These are phyloP conservation scores for Pemphredon lugubris DNA, from an alignment of 2,888 invertebrate genomes.

Conservation along the genomic window DNA sequence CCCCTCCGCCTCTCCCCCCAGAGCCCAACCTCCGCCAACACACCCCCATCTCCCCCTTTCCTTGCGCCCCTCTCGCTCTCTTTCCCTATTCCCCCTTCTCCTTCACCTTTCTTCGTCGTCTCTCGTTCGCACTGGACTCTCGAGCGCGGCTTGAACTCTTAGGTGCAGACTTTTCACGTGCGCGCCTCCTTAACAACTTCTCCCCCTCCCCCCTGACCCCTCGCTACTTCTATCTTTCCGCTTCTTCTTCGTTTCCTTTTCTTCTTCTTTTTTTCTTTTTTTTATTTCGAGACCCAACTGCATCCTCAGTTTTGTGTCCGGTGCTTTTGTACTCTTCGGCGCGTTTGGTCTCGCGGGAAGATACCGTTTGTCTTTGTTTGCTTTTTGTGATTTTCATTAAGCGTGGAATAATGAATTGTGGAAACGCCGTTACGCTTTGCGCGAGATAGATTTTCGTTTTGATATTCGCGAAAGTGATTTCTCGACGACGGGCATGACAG, in stretches of 20 bases:
- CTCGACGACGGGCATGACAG: too few relatives aligned
- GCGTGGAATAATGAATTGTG: too few relatives aligned
- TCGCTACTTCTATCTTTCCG: conserved; percentile 4
- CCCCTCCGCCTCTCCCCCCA: conserved; percentile 20
- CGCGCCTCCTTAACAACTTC: conserved; percentile 36
- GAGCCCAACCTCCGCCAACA: conserved; percentile 26
- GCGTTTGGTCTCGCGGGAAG: too few relatives aligned
- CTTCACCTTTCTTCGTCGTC: conserved; percentile 8
- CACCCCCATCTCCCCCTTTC: too few relatives aligned
- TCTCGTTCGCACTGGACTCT: conserved; percentile 28
- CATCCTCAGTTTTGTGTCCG: neutral
- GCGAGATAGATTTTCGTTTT: too few relatives aligned
- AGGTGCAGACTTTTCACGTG: conserved; percentile 41
- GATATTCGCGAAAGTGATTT: too few relatives aligned
- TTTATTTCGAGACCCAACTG: neutral
- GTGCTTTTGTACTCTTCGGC: neutral
- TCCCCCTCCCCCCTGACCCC: too few relatives aligned
- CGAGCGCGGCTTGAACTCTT: conserved; percentile 29
- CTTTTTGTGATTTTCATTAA: too few relatives aligned
- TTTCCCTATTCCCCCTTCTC: conserved; percentile 20
- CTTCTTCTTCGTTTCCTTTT: neutral
- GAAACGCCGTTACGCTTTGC: too few relatives aligned
- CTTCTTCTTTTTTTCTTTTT: neutral
- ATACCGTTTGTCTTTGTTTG: too few relatives aligned
- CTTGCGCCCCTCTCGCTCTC: conserved; percentile 7